Conservation (phyloP, 2,797 vertebrate genomes). For the Muscicapa striata region DNA sequence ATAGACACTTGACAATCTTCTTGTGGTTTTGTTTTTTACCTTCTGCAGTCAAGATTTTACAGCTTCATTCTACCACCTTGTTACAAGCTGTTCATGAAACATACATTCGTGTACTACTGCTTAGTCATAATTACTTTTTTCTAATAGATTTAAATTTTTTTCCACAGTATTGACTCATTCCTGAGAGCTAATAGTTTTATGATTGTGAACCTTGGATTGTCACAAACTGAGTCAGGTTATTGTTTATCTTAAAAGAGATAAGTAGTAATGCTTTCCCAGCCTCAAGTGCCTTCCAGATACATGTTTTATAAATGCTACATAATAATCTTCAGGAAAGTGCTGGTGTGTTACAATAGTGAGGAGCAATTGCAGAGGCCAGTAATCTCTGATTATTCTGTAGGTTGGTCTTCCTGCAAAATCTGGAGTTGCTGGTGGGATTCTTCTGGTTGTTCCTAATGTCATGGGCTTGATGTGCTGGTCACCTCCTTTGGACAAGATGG, state of each 20-base stretch:
- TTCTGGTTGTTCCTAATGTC: constrained; percentile 96
- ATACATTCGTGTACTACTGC: neutral
- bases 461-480: constrained; percentile 99
- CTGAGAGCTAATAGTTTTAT: neutral
- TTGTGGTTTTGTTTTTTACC: neutral
- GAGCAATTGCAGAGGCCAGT: neutral
- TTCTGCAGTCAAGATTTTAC: neutral
- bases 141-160: neutral
- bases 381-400: constrained; percentile 71
- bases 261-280: neutral
- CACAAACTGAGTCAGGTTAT: neutral
- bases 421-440: constrained; percentile 93
- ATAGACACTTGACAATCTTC: neutral
- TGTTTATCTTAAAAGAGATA: neutral
- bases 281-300: neutral
- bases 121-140: neutral
- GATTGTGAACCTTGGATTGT: neutral
- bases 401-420: constrained; percentile 97
- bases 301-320: neutral
- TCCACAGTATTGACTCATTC: neutral
- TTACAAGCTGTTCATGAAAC: neutral
- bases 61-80: neutral
- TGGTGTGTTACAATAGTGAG: neutral
- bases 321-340: neutral
- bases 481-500: constrained; percentile 95